A percentile compares a stretch with the other conserved stretches of the same genome.
phyloP scores from a whole-genome alignment of 2,888 invertebrate species.

The Hirtodrosophila duncani region DNA sequence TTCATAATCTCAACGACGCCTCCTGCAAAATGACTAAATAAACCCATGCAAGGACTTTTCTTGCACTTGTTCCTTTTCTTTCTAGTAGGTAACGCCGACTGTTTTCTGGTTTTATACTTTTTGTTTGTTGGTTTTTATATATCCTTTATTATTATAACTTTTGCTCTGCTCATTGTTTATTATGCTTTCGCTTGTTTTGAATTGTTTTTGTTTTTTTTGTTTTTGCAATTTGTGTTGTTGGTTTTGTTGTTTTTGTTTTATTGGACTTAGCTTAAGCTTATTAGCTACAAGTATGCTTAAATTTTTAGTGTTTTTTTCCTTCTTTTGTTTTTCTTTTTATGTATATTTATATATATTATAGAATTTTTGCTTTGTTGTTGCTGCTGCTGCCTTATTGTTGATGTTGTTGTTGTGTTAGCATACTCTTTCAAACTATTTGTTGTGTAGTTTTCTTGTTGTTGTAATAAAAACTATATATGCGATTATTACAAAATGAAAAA shows the following conservation, averaged over 20 bases:
- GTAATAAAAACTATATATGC: conserved; percentile 71
- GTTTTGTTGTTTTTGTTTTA: conserved; percentile 33
- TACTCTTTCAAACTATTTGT: conserved; percentile 25
- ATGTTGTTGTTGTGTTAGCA: conserved; percentile 26
- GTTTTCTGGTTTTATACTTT: conserved; percentile 25
- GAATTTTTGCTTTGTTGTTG: conserved; percentile 49
- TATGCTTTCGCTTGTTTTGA: conserved; percentile 26
- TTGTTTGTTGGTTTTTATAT: conserved; percentile 10
- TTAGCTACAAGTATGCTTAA: conserved; percentile 67
- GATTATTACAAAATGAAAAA: conserved; percentile 71
- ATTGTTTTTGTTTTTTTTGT: conserved; percentile 33
- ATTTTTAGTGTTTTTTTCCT: conserved; percentile 51
- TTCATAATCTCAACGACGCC: conserved; percentile 66
- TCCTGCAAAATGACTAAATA: conserved; percentile 50
- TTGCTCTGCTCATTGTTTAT: conserved; percentile 42
- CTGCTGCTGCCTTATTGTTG: conserved; percentile 31
- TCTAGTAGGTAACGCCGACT: conserved; percentile 61
- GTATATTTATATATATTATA: conserved; percentile 57
- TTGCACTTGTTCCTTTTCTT: conserved; percentile 29
- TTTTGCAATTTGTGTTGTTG: conserved; percentile 62
- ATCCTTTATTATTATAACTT: conserved; percentile 29
- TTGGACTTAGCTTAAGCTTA: conserved; percentile 70
- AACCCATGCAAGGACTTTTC: conserved; percentile 39
- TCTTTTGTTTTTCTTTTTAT: conserved; percentile 28
- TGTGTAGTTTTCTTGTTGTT: conserved; percentile 30